Conservation (phyloP, 2,113 vertebrate species). For the Leptobrachium ailaonicum region DNA sequence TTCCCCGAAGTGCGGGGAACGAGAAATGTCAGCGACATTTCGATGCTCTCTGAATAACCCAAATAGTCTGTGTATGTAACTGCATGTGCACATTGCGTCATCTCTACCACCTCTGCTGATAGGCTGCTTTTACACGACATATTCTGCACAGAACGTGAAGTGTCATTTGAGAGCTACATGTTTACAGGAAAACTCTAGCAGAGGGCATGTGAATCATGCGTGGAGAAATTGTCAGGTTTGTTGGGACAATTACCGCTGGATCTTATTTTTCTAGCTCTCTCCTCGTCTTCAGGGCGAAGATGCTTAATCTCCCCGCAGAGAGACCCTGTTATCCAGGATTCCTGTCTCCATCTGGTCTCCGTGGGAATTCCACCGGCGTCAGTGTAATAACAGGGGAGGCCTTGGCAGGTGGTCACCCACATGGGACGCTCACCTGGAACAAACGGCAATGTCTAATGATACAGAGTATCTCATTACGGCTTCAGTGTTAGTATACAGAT, state of each 20-base stretch:
- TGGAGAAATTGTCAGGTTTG: background rate
- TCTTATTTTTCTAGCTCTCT: background rate
- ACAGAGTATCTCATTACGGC: slow-evolving; percentile 28
- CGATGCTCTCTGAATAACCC: too few species aligned
- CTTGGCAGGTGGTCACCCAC: slow-evolving; percentile 34
- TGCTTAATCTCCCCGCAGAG: slow-evolving; percentile 17
- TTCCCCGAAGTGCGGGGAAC: too few species aligned
- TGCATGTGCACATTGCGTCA: too few species aligned
- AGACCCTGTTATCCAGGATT: slow-evolving; percentile 30
- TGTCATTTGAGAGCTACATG: background rate
- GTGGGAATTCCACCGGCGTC: slow-evolving; percentile 29
- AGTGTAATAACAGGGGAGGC: slow-evolving; percentile 13
- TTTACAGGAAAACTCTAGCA: too few species aligned
- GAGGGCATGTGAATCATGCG: background rate
- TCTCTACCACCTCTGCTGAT: background rate
- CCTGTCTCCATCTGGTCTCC: slow-evolving; percentile 25
- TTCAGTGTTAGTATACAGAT: too few species aligned
- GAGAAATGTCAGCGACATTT: too few species aligned
- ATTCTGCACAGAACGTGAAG: background rate
- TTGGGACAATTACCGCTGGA: background rate
- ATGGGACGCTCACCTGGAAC: slow-evolving; percentile 16
- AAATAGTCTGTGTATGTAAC: too few species aligned
- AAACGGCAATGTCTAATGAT: slow-evolving; percentile 9
- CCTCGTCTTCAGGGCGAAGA: background rate
- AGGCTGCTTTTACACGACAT: background rate